Percentiles rank a stretch among this genome's conserved stretches.
Evolutionary conservation across 2,888 invertebrate genomes (phyloP).

Genomic region (Drosophila percnosoma): DNA sequence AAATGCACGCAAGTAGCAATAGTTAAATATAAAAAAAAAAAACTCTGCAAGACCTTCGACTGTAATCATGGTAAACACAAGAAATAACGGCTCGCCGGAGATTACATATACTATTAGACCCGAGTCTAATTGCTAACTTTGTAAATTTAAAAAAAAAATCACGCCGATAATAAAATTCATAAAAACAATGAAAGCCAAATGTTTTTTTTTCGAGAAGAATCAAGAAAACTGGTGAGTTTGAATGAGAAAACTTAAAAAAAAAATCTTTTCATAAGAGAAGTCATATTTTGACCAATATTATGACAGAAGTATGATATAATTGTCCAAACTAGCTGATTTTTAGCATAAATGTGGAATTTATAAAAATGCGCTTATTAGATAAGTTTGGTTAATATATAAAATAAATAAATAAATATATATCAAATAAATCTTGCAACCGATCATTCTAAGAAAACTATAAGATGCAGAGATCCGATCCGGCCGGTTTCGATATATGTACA

Average conservation of each 20-base stretch:
- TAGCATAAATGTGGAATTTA: neutral
- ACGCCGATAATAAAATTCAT: neutral
- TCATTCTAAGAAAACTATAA: neutral
- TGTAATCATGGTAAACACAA: neutral
- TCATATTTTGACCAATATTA: neutral
- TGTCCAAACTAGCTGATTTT: neutral
- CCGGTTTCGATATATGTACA: no score
- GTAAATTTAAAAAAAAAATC: neutral
- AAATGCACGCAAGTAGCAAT: constrained; percentile 29
- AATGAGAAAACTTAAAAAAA: neutral
- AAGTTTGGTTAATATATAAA: neutral
- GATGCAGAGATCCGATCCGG: neutral
- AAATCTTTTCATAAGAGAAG: neutral
- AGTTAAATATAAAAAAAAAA: constrained; percentile 13
- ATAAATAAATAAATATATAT: no score
- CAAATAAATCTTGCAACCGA: neutral
- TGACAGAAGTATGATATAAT: neutral
- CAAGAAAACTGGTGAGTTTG: neutral
- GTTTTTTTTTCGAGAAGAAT: neutral
- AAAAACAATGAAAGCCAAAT: neutral
- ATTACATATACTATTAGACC: neutral
- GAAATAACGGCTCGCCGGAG: neutral
- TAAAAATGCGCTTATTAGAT: neutral
- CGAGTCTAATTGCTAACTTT: neutral
- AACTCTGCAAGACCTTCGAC: neutral